phyloP scores from a whole-genome alignment of 2,888 invertebrate genomes.

The Ypsolopha sequella region DNA sequence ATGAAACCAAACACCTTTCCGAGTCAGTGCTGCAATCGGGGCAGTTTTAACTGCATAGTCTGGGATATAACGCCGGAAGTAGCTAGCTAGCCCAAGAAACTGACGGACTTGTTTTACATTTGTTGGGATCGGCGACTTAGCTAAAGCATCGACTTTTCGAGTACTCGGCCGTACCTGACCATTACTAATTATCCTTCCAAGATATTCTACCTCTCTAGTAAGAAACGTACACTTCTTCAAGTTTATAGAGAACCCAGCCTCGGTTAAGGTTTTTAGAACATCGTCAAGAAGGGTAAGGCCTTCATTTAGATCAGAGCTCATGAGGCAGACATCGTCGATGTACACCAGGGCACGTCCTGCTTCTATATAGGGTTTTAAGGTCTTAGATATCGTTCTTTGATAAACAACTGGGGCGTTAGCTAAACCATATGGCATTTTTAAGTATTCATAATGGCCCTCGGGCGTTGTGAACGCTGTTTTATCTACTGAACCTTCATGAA shows the following conservation, averaged over 20 bases:
- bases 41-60: conserved; percentile 1
- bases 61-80: conserved; percentile 3
- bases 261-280: neutral
- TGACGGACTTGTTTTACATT: conserved; percentile 2
- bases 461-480: conserved; percentile 23
- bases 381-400: neutral
- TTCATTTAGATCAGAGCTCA: neutral
- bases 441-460: conserved; percentile 19
- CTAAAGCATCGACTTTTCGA: conserved; percentile 1
- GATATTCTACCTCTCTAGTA: no score
- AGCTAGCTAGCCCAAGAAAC: conserved; percentile 3
- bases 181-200: neutral
- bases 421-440: conserved; percentile 13
- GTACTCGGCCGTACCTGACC: conserved; percentile 5
- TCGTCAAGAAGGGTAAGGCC: neutral
- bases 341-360: neutral
- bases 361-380: neutral
- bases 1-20: conserved; percentile 7
- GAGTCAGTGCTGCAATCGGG: conserved; percentile 6
- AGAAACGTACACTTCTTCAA: no score
- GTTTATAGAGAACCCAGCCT: neutral
- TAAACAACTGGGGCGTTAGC: neutral
- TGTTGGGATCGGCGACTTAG: neutral
- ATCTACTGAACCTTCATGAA: conserved; percentile 14
- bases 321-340: neutral